phyloP scores from a whole-genome alignment of 2,113 vertebrate species.

The Lethenteron camtschaticum region DNA sequence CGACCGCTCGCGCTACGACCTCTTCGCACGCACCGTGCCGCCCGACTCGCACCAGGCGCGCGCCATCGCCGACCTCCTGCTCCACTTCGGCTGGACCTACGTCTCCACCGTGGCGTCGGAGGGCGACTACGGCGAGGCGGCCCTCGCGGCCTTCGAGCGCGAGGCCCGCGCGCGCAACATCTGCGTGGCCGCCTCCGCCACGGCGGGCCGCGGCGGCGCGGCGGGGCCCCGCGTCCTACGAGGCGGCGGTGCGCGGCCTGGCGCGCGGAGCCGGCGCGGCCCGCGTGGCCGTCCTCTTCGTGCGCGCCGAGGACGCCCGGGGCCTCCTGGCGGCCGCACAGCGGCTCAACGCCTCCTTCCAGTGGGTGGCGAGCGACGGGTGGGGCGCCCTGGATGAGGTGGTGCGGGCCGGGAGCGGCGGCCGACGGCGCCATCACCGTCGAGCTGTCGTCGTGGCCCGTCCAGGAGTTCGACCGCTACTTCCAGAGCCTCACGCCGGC shows the following conservation, averaged over 20 bases:
- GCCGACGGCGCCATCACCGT: conserved; percentile 79
- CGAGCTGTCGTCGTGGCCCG: conserved; percentile 62
- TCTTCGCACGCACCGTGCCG: conserved; percentile 80
- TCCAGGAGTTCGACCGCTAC: conserved; percentile 68
- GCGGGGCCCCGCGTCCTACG: conserved; percentile 57
- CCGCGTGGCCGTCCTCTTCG: conserved; percentile 71
- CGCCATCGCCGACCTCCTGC: conserved; percentile 87
- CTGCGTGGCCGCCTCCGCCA: conserved; percentile 87
- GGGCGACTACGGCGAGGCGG: conserved; percentile 84
- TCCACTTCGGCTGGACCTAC: conserved; percentile 93
- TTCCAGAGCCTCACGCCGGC: conserved; percentile 59
- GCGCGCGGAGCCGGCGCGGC: conserved; percentile 60
- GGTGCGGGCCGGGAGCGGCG: conserved; percentile 64
- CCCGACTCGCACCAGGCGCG: conserved; percentile 96
- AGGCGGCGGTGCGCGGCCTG: conserved; percentile 55
- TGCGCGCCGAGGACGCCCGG: conserved; percentile 65
- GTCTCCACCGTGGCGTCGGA: conserved; percentile 90
- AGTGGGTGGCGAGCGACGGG: conserved; percentile 90
- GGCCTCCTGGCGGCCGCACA: conserved; percentile 71
- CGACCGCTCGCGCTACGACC: conserved; percentile 82
- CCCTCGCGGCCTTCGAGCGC: conserved; percentile 93
- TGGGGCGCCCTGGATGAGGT: conserved; percentile 96
- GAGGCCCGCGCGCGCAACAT: conserved; percentile 82
- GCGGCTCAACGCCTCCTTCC: conserved; percentile 70
- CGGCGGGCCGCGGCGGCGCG: conserved; percentile 40